Evolutionary conservation across 2,113 vertebrate species (phyloP).

Genomic region (Halichoerus grypus): DNA sequence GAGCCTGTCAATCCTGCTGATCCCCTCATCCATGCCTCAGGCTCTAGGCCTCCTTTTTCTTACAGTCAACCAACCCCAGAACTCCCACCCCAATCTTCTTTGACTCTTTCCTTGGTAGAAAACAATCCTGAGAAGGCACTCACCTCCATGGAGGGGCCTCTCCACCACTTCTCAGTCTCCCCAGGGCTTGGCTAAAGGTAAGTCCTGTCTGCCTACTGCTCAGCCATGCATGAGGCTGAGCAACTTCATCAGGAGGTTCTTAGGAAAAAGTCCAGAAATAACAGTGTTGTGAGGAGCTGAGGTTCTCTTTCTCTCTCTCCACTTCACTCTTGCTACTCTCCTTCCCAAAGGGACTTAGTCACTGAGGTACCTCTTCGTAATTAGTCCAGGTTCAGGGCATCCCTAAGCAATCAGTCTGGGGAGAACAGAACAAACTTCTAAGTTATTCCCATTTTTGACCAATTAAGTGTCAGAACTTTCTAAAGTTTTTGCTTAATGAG

Average conservation of each 20-base stretch:
- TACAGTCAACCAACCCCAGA: not conserved
- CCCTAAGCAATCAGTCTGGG: slow-evolving; percentile 29
- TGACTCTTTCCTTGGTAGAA: not conserved
- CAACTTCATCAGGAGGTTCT: not conserved
- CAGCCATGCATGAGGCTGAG: not conserved
- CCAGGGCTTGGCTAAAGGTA: accelerated
- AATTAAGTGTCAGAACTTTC: slow-evolving; percentile 67
- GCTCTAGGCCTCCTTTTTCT: not conserved
- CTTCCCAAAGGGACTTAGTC: not conserved
- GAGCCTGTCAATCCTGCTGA: accelerated
- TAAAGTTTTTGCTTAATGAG: not conserved
- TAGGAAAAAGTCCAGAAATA: not conserved
- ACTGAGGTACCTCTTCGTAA: slow-evolving; percentile 52
- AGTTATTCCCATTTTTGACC: not conserved
- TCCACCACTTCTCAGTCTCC: not conserved
- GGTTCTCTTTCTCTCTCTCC: not conserved
- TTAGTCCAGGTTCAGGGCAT: slow-evolving; percentile 11
- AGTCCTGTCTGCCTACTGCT: accelerated
- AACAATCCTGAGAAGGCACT: not conserved
- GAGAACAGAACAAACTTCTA: not conserved
- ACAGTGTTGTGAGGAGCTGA: not conserved
- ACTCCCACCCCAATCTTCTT: not conserved
- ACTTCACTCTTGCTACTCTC: not conserved
- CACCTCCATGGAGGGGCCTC: not conserved
- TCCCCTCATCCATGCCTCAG: not conserved